Base-by-base conservation (phyloP, 2,888 invertebrate species). In the Apodemia zela region DNA sequence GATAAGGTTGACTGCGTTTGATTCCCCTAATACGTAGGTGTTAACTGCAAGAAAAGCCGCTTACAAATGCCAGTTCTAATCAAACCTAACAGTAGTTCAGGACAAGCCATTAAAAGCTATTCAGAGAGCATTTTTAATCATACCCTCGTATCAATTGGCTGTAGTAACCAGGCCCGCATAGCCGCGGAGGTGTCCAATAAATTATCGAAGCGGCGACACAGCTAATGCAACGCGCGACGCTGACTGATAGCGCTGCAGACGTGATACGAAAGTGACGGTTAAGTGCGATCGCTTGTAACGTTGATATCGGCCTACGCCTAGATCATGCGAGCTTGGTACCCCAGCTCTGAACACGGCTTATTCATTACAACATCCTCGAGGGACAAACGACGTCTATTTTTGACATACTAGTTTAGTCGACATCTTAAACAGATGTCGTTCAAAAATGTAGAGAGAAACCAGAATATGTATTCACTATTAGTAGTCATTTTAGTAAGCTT, bases 271-370 rank as follows among this genome's bases (percentile, higher is more conserved):
- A 79, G 81, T 83, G 87, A 86, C 84, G 81, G 82, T 75, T 89
- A 87, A 90, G 89, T 89, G 89, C 89, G 85, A 89, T 89, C 89
- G 87, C 90, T 88, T 90, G 90, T 89, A 85, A 72, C 76, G 72
- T 79, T 76, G 90, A 90, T 90, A 90, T 80, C 84, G 77, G 74
- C 80, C 84, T 77, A 78, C 79, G 76, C 72, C 71, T 71, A 71
- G 71, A 71, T 67, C 75, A 79, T 82, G 78, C 73, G 70, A 68
- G 72, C 79, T 77, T 79, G 70, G 82, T 83, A 77, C 75, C 65
- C 45, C 21, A 38, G 21, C 60, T 54, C 59, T 61, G 61, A 51
- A 79, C 80, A 75, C 66, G 77, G 66, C 72, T 73, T 72, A 72
- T 75, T 79, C 79, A 76, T 81, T 81, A 81, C 77, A 79, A 77